Base-by-base conservation (phyloP, 2,113 vertebrate genomes). In the Monarcha castaneiventris region DNA sequence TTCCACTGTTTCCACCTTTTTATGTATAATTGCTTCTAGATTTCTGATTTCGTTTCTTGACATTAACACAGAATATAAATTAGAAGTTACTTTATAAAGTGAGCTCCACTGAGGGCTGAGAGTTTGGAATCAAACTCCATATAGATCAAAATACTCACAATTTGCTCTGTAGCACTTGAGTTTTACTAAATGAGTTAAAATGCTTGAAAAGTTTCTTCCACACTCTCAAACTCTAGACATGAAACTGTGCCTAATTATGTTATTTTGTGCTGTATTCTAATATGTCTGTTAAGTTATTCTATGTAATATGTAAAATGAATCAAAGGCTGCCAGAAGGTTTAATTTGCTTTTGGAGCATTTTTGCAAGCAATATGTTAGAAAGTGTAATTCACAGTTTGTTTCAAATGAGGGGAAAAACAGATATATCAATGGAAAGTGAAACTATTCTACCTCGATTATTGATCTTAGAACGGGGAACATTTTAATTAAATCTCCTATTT, bases 311-410 rank as follows among this genome's bases (percentile, higher is more conserved):
- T 68, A 68, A 88, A 51, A 85, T 69, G 56, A 96, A 89, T 83
- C 85, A 85, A 91, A 87, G 54, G 63, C 75, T 89, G 72, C 71
- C 89, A 91, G 83, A 82, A 91, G 87, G 82, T 87, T 72, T 54
- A 80, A 88, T 93, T 89, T 95, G 87, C 76, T 96, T 93, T 85
- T 62, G 67, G 78, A 92, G 56, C 75, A 69, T 85, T 93, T 96
- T 76, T 82, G 52, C 83, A 80, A 83, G 80, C 83, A 95, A 56
- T 85, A 71, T n/a, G 74, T 79, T 91, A 77, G 51, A 67, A 93
- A 95, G 68, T 55, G 43, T 43, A 96, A 91, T 74, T 77, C 90
- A 77, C 59, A 37, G 23, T 82, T 96, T 87, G 32, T 66, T 89
- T 96, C 73, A 84, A 90, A 86, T n/a, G 82, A 84, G 23, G 32